A percentile compares a stretch with the other conserved stretches of the same genome.
Evolutionary conservation across 1,140 invertebrate genomes (phyloP).

Genomic region (Trialeurodes vaporariorum): DNA sequence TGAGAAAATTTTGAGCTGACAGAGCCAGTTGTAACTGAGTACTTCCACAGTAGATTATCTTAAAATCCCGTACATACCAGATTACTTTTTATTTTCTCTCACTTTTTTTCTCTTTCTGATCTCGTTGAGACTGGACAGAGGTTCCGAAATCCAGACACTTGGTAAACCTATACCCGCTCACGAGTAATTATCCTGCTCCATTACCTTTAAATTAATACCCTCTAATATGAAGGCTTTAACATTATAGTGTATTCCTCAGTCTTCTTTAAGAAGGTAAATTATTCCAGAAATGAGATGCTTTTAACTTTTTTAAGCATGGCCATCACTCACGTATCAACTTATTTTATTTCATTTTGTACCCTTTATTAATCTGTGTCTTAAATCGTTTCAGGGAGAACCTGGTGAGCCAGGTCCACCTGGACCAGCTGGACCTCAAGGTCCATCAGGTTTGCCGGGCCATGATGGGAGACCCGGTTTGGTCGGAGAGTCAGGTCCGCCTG

Average conservation of each 20-base stretch:
- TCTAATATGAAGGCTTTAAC: too few species aligned
- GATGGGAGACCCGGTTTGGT: conserved; percentile 64
- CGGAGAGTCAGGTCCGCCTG: conserved; percentile 55
- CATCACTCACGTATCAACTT: not conserved
- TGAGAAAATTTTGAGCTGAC: too few species aligned
- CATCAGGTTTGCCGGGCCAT: conserved; percentile 62
- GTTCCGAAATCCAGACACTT: too few species aligned
- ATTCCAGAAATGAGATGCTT: not conserved
- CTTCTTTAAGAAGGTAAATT: not conserved
- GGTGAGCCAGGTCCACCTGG: conserved; percentile 81
- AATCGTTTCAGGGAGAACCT: conserved; percentile 60
- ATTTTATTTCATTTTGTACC: not conserved
- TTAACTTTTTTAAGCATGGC: not conserved
- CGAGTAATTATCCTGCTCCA: too few species aligned
- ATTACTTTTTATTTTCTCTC: too few species aligned
- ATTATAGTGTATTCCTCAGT: not conserved
- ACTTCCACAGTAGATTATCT: too few species aligned
- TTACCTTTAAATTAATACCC: too few species aligned
- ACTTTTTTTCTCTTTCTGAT: too few species aligned
- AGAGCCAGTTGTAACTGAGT: too few species aligned
- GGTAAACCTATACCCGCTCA: too few species aligned
- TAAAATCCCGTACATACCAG: too few species aligned
- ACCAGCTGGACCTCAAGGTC: conserved; percentile 62
- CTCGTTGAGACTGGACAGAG: too few species aligned
- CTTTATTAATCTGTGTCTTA: not conserved